Base-by-base conservation (phyloP, 1,140 invertebrate genomes). In the Ceratina calcarata region DNA sequence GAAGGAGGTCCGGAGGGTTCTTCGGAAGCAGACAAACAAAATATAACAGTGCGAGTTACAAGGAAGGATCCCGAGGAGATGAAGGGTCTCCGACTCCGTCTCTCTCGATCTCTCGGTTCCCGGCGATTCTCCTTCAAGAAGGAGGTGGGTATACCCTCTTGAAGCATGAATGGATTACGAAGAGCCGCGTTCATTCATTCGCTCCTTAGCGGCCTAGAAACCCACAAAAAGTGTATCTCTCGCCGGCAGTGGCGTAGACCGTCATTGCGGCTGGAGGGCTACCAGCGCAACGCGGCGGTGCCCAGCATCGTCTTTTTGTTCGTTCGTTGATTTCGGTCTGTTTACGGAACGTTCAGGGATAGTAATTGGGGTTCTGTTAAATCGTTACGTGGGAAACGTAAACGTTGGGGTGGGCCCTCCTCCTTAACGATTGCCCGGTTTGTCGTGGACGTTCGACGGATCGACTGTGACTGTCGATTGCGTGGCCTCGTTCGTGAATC, bases 161-260 rank as follows among this genome's bases (percentile, higher is more conserved):
- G 82, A 90, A 86, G 86, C 91, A 91, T 91, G 91, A 92, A 92
- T 92, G 91, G 91, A 92, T 92, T 91, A 91, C 91, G 85, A 86
- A 90, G 85, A 86, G 88, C 80, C 86, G 86, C 82, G 89, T 91
- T 91, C 91, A 91, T 92, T 92, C 90, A 92, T 91, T 92, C 89
- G 85, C 86, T 92, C 86, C 87, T 91, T 87, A 88, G 84, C 83
- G 90, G 87, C 88, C 91, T 91, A 91, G 90, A 92, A 91, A 92
- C 90, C 91, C 85, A 91, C 88, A 91, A 91, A 91, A 91, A 91
- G 84, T 88, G 84, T 89, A 86, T 85, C 81, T 88, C 83, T 78
- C 67, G 22, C 45, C 55, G 60, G 13, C 79, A 82, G 77, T 80
- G 67, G 57, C 84, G 74, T 81, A 84, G 84, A 78, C 80, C 71